These are phyloP conservation scores for Dinomys branickii DNA, from an alignment of 2,113 vertebrate species.

Conservation along the genomic window DNA sequence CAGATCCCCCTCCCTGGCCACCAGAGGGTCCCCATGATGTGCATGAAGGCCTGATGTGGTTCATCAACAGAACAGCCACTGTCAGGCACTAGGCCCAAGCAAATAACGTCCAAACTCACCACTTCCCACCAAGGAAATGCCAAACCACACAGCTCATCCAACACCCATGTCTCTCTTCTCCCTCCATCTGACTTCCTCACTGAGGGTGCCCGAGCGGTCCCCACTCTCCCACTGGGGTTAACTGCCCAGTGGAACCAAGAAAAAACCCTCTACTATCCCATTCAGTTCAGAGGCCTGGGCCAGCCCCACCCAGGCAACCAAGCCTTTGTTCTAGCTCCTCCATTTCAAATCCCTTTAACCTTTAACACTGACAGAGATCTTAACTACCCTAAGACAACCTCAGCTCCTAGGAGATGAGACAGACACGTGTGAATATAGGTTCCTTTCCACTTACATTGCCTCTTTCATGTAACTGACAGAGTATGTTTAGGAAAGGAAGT, in stretches of 20 bases:
- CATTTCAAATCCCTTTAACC: not conserved
- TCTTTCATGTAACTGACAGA: not conserved
- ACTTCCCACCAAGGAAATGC: not conserved
- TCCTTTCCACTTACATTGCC: not conserved
- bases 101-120: not conserved
- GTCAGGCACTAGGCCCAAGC: not conserved
- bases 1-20: too few relatives aligned
- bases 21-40: rapidly evolving
- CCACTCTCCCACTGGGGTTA: not conserved
- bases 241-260: not conserved
- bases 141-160: not conserved
- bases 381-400: not conserved
- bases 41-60: not conserved
- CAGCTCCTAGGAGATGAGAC: not conserved
- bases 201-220: not conserved
- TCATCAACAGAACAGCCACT: not conserved
- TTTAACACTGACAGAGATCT: too few relatives aligned
- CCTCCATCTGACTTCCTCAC: not conserved
- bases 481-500: not conserved
- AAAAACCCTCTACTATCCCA: not conserved
- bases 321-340: not conserved
- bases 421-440: not conserved
- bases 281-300: not conserved
- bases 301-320: not conserved
- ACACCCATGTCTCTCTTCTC: not conserved